phyloP scores from a whole-genome alignment of 2,113 vertebrate species.

The Herpailurus yagouaroundi region DNA sequence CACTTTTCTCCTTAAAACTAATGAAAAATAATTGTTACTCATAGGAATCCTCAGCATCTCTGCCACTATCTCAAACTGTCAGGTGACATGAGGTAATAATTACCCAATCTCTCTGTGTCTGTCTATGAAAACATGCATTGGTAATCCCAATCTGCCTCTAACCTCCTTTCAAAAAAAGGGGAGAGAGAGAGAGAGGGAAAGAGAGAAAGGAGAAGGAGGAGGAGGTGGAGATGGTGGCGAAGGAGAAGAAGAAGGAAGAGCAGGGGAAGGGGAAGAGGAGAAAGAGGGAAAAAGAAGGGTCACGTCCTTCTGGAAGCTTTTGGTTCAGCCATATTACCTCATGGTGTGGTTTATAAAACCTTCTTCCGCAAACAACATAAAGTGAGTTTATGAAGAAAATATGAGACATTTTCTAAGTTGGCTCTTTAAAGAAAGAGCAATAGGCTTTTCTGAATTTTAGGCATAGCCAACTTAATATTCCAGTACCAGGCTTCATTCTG shows the following conservation, averaged over 20 bases:
- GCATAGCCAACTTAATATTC: constrained; percentile 57
- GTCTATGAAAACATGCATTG: neutral
- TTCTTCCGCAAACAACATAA: neutral
- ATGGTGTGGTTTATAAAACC: neutral
- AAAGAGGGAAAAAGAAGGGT: neutral
- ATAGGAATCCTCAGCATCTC: constrained; percentile 60
- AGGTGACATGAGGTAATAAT: constrained; percentile 67
- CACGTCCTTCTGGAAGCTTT: neutral
- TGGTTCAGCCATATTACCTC: neutral
- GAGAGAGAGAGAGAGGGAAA: neutral
- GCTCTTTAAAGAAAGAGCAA: constrained; percentile 29
- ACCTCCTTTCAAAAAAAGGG: neutral
- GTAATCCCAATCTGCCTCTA: neutral
- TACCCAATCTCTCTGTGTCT: constrained; percentile 62
- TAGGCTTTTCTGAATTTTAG: constrained; percentile 25
- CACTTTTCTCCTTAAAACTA: constrained; percentile 77
- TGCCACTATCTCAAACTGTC: constrained; percentile 37
- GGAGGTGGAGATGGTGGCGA: neutral
- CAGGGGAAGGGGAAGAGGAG: too few species aligned
- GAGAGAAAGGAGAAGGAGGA: neutral
- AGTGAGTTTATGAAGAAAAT: constrained; percentile 12
- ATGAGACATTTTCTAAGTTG: constrained; percentile 35
- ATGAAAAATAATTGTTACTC: constrained; percentile 81
- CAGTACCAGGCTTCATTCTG: constrained; percentile 59
- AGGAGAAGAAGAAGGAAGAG: neutral